phyloP scores from a whole-genome alignment of 2,888 invertebrate genomes.

The Neria commutata region DNA sequence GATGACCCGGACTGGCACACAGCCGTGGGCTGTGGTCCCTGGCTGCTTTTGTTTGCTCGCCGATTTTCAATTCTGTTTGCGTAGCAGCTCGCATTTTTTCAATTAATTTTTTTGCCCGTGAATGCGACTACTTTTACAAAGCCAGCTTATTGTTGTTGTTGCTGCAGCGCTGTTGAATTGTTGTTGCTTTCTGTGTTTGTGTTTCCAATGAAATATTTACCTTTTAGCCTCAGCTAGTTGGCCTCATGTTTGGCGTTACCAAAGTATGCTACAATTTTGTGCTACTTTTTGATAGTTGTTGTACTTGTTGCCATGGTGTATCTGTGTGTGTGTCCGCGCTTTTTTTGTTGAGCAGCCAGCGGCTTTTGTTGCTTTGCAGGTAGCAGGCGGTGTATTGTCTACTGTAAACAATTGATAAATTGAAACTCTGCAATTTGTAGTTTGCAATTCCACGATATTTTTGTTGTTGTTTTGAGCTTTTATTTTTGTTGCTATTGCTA shows the following conservation, averaged over 20 bases:
- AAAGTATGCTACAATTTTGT: no score
- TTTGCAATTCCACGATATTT: no score
- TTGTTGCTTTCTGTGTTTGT: neutral
- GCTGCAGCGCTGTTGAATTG: no score
- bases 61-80: slow-evolving; percentile 1
- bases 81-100: neutral
- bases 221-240: neutral
- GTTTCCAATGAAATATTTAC: neutral
- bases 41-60: neutral
- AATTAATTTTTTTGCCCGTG: neutral
- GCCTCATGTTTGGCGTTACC: neutral
- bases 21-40: no score
- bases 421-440: no score
- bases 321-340: neutral
- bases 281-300: no score
- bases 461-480: no score
- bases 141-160: no score
- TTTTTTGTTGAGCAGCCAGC: neutral
- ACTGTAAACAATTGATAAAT: neutral
- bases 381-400: no score
- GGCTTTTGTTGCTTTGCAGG: neutral
- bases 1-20: no score
- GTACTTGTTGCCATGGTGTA: neutral
- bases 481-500: no score
- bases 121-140: no score